phyloP scores from a whole-genome alignment of 2,797 vertebrate genomes.

The Enteromius afrohamiltoni region DNA sequence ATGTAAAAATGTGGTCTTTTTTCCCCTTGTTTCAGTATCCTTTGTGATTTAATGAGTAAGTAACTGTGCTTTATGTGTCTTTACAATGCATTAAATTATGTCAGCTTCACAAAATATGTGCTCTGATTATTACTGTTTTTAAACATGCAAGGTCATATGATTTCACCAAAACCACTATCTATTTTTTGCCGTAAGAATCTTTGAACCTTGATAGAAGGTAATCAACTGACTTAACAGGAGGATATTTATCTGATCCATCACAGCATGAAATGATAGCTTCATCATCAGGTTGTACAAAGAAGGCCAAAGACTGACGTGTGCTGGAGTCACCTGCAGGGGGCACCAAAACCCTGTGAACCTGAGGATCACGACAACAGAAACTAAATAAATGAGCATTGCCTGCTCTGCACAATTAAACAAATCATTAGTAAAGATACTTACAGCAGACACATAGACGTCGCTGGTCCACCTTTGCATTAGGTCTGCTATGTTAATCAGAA shows the following conservation, averaged over 20 bases:
- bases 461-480: constrained; percentile 82
- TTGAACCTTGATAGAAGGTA: constrained; percentile 66
- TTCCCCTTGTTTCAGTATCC: neutral
- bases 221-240: constrained; percentile 63
- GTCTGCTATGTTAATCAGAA: constrained; percentile 79
- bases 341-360: constrained; percentile 76
- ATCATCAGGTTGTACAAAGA: constrained; percentile 75
- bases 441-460: constrained; percentile 73
- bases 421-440: constrained; percentile 60
- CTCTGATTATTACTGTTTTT: neutral
- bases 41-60: neutral
- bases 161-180: neutral
- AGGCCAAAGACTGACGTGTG: constrained; percentile 74
- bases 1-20: neutral
- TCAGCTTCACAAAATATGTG: neutral
- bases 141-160: neutral
- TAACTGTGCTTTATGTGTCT: neutral
- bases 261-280: constrained; percentile 70
- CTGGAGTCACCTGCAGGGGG: constrained; percentile 66
- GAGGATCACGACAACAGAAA: neutral
- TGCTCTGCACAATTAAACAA: neutral
- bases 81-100: constrained; percentile 18
- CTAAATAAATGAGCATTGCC: neutral
- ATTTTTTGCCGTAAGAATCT: constrained; percentile 47
- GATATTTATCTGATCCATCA: constrained; percentile 76